These are phyloP conservation scores for Eubasilissa regina DNA, from an alignment of 1,140 invertebrate species.

Conservation along the genomic window DNA sequence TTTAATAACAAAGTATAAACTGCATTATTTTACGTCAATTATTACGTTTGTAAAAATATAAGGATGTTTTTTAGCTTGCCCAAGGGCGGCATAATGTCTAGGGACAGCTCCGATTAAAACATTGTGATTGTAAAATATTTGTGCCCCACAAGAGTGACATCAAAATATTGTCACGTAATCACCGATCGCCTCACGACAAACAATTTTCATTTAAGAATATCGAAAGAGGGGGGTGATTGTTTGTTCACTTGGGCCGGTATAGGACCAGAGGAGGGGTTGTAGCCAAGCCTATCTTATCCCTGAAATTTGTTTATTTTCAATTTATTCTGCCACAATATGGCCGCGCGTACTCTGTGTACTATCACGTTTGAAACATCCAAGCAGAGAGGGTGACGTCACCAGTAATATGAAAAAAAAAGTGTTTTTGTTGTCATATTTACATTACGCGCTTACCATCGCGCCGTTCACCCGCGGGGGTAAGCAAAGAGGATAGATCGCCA, in stretches of 20 bases:
- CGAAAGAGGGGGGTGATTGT: background rate
- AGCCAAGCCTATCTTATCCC: conserved; percentile 1
- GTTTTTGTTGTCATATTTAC: no score
- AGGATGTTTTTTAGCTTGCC: no score
- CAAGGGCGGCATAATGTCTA: no score
- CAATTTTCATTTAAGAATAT: conserved; percentile 4
- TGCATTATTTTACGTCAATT: no score
- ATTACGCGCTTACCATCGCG: no score
- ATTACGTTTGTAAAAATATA: no score
- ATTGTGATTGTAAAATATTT: no score
- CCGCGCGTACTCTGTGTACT: conserved; percentile 1
- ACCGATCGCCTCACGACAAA: background rate
- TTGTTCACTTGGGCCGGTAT: conserved; percentile 7
- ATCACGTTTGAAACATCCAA: conserved; percentile 39
- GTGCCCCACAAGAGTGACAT: conserved; percentile 4
- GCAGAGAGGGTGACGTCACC: conserved; percentile 38
- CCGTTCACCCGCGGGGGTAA: no score
- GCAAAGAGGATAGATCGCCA: no score
- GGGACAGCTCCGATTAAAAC: no score
- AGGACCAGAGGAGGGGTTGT: background rate
- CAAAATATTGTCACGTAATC: background rate
- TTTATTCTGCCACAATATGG: conserved; percentile 49
- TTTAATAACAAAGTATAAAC: no score
- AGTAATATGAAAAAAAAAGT: no score
- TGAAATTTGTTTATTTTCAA: conserved; percentile 58